A percentile compares a stretch with the other conserved stretches of the same genome.
Conservation (phyloP, 2,888 invertebrate species). For the Calameuta pallipes region DNA sequence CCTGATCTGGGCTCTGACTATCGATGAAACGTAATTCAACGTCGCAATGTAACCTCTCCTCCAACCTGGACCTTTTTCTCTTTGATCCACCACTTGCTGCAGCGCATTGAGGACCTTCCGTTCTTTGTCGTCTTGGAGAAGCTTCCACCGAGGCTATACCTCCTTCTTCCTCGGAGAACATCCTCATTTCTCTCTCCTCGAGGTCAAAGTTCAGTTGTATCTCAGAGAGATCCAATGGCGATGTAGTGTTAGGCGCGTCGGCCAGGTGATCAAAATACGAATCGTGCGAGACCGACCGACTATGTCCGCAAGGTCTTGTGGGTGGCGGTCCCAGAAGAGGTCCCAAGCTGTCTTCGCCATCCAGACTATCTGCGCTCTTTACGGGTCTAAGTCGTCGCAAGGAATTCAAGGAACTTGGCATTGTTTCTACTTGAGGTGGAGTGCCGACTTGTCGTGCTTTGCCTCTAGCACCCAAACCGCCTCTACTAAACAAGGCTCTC, state of each 20-base stretch:
- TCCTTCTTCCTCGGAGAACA: conserved; percentile 89
- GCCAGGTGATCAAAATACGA: conserved; percentile 89
- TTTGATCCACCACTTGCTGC: conserved; percentile 56
- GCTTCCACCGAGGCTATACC: conserved; percentile 69
- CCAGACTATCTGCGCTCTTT: conserved; percentile 78
- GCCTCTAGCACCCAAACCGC: conserved; percentile 56
- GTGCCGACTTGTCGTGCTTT: conserved; percentile 69
- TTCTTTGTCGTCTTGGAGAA: conserved; percentile 57
- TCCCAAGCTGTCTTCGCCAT: conserved; percentile 57
- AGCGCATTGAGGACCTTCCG: conserved; percentile 68
- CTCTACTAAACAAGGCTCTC: conserved; percentile 79
- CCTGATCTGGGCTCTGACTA: conserved; percentile 79
- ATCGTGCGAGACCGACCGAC: conserved; percentile 87
- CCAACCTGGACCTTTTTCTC: conserved; percentile 77
- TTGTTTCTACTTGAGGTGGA: conserved; percentile 63
- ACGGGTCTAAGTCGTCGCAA: conserved; percentile 72
- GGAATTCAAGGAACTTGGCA: conserved; percentile 57
- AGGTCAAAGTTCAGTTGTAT: conserved; percentile 85
- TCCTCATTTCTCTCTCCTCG: conserved; percentile 86
- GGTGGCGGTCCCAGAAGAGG: conserved; percentile 67
- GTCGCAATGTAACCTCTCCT: conserved; percentile 77
- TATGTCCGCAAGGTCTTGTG: conserved; percentile 69
- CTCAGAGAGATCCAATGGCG: conserved; percentile 80
- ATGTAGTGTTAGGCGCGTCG: conserved; percentile 68
- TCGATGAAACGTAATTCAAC: conserved; percentile 84